A percentile compares a stretch with the other conserved stretches of the same genome.
Evolutionary conservation across 2,797 vertebrate species (phyloP).

Genomic region (Platalea minor): DNA sequence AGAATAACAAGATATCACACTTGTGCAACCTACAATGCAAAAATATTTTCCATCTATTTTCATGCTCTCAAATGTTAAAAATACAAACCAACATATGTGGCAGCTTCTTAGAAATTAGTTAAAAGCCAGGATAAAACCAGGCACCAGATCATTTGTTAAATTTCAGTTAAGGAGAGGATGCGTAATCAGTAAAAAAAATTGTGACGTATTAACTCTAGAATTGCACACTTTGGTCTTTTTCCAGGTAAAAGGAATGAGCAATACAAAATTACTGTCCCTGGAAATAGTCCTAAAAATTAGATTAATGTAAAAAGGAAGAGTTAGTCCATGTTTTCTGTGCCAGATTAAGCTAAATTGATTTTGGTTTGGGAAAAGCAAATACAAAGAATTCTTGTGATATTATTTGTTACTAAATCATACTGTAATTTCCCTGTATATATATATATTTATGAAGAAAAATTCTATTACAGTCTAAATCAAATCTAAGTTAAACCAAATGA

Average conservation of each 20-base stretch:
- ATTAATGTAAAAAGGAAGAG: neutral
- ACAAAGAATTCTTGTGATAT: neutral
- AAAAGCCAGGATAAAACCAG: neutral
- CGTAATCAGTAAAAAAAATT: neutral
- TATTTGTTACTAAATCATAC: neutral
- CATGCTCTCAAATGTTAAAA: neutral
- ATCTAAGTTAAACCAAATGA: neutral
- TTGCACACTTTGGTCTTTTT: neutral
- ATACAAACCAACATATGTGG: fast-evolving
- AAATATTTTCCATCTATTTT: neutral
- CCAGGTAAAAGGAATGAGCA: neutral
- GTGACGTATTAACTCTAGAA: neutral
- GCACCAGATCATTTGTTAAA: neutral
- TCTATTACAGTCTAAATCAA: neutral
- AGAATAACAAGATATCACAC: neutral
- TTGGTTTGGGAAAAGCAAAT: neutral
- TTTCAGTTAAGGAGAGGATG: neutral
- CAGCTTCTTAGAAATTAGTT: neutral
- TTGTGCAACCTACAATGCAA: neutral
- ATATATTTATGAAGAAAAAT: neutral
- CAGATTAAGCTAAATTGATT: neutral
- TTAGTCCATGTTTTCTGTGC: neutral
- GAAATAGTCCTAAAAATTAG: neutral
- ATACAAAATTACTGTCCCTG: neutral
- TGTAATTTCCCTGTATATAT: neutral